Base-by-base conservation (phyloP, 2,113 vertebrate genomes). In the Tiliqua scincoides region DNA sequence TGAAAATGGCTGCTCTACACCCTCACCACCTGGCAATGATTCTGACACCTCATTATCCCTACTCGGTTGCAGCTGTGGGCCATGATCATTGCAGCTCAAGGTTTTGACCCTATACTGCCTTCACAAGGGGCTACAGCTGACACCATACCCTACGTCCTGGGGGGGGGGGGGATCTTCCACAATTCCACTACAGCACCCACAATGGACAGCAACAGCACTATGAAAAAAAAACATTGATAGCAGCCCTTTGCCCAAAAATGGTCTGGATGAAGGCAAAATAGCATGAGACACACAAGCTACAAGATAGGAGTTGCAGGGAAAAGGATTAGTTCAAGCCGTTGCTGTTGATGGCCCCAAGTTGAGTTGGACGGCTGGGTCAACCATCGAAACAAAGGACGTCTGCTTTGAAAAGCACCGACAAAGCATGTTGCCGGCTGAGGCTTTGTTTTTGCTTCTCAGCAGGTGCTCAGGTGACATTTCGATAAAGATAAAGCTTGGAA, bases 391-490 rank as follows among this genome's bases (percentile, higher is more conserved):
- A 68, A 77, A 81, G 30, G 63, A 62, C 62, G 57, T 72, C 79
- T 83, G 25, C 40, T 54, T 72, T 79, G 62, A 37, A 63, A 71
- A 83, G 32, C n/a, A n/a, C n/a, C 43, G 43, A 8, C 57, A 78
- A 80, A 83, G 52, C 62, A 77, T 59, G 48, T 82, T 32, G 72
- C 9, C 30, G 20, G 11, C 61, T 61, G 23, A 65, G 52, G 54
- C 65, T 78, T 71, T 48, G 32, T 23, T 52, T 52, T 61, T 78
- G 67, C 48, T 72, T 40, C 54, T 62, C 32, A 35, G 63, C 65
- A 83, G 54, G 40, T n/a, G 40, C 27, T 78, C 52, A 37, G 83
- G 65, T 79, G 74, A 83, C 37, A 78, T 83, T 87, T 87, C 35
- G 73, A 61, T 86, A 83, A 77, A 83, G 18, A 72, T n/a, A 63